Evolutionary conservation across 2,113 vertebrate genomes (phyloP).

Genomic region (Barbus barbus): DNA sequence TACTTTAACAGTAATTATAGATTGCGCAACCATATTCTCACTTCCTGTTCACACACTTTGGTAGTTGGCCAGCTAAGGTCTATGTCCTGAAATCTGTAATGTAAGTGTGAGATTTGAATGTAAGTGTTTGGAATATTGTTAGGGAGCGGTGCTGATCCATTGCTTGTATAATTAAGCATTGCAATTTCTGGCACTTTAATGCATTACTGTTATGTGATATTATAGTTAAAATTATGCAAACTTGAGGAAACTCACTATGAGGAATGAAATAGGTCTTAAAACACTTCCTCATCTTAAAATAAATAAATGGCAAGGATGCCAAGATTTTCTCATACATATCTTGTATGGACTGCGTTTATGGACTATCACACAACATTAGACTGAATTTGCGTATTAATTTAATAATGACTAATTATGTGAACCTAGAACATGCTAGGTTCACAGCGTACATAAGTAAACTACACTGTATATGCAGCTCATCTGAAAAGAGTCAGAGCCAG

Average conservation of each 20-base stretch:
- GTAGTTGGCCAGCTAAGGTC: neutral
- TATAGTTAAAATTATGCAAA: neutral
- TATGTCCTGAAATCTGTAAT: neutral
- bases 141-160: neutral
- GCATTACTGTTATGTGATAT: neutral
- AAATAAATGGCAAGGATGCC: neutral
- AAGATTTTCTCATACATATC: neutral
- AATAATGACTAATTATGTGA: too few species aligned
- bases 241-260: neutral
- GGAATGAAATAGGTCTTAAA: too few species aligned
- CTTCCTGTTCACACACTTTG: neutral
- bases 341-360: too few species aligned
- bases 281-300: neutral
- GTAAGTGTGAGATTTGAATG: neutral
- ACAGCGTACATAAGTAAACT: too few species aligned
- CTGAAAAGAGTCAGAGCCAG: too few species aligned
- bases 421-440: too few species aligned
- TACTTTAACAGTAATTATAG: slow-evolving; percentile 9
- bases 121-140: neutral
- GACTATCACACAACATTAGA: too few species aligned
- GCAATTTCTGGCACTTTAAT: neutral
- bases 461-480: too few species aligned
- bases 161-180: neutral
- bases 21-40: neutral
- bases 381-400: too few species aligned